phyloP scores from a whole-genome alignment of 2,797 vertebrate genomes.

The Mustela erminea region DNA sequence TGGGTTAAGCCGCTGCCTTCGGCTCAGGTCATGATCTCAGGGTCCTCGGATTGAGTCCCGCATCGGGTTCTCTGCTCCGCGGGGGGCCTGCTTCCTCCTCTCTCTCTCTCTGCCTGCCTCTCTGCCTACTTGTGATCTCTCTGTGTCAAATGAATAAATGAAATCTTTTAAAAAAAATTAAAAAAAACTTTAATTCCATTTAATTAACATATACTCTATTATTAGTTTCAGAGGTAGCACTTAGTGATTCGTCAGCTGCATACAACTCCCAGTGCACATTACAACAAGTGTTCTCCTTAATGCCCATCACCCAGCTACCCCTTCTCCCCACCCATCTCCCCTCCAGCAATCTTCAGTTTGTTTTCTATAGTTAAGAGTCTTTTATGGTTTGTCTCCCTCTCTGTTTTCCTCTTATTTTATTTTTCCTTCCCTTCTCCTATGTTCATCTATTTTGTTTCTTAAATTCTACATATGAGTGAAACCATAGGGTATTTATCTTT shows the following conservation, averaged over 20 bases:
- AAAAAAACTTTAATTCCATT: not conserved
- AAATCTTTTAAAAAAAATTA: no score
- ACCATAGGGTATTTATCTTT: not conserved
- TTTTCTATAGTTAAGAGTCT: not conserved
- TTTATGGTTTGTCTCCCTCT: not conserved
- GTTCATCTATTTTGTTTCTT: not conserved
- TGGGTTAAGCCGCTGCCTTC: no score
- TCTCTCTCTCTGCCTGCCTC: no score
- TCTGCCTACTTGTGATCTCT: no score
- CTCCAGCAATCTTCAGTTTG: not conserved
- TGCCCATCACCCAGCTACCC: not conserved
- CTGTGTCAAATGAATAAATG: no score
- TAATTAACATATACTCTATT: not conserved
- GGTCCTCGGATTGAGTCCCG: no score
- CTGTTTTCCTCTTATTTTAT: not conserved
- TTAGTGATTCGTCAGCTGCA: not conserved
- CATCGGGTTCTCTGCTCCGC: no score
- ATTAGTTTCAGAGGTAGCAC: not conserved
- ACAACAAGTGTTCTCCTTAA: not conserved
- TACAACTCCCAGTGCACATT: not conserved
- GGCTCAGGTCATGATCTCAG: no score
- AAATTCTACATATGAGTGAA: not conserved
- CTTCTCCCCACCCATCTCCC: not conserved
- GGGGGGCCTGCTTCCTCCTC: no score
- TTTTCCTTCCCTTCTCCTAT: not conserved